These are phyloP conservation scores for Philaenus spumarius DNA, from an alignment of 1,140 invertebrate genomes.

Conservation along the genomic window DNA sequence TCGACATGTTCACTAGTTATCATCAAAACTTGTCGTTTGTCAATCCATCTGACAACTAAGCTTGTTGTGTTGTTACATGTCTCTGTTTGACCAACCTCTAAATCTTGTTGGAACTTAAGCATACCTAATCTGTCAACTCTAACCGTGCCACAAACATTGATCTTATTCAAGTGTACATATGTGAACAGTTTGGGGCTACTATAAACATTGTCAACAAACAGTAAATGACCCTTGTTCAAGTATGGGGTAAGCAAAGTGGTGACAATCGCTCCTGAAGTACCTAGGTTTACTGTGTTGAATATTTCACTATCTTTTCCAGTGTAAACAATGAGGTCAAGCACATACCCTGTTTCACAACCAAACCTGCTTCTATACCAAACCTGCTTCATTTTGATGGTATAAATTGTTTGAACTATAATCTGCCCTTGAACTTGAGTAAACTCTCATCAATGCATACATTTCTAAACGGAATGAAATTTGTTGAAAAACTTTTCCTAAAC, in stretches of 20 bases:
- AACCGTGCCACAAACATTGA: conserved; percentile 32
- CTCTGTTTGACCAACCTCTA: conserved; percentile 24
- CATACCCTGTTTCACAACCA: conserved; percentile 19
- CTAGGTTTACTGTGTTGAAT: conserved; percentile 7
- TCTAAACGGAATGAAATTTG: conserved; percentile 3
- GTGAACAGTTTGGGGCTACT: conserved; percentile 28
- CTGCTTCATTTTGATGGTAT: conserved; percentile 27
- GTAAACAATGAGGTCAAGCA: conserved; percentile 23
- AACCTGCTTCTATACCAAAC: conserved; percentile 19
- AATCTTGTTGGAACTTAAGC: conserved; percentile 29
- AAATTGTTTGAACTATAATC: conserved; percentile 28
- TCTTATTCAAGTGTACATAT: conserved; percentile 26
- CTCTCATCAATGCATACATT: no score
- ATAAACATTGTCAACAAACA: conserved; percentile 34
- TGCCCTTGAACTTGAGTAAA: conserved; percentile 30
- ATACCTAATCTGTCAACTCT: conserved; percentile 29
- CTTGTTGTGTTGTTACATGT: conserved; percentile 17
- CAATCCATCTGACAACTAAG: conserved; percentile 33
- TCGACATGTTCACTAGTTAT: conserved; percentile 30
- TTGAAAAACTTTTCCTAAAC: background rate
- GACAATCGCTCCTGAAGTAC: conserved; percentile 31
- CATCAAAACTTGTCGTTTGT: conserved; percentile 33
- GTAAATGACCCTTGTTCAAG: conserved; percentile 28
- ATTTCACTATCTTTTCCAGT: conserved; percentile 12
- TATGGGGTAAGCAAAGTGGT: conserved; percentile 28